These are phyloP conservation scores for Loris lydekkerianus DNA, from an alignment of 2,797 vertebrate species.

Conservation along the genomic window DNA sequence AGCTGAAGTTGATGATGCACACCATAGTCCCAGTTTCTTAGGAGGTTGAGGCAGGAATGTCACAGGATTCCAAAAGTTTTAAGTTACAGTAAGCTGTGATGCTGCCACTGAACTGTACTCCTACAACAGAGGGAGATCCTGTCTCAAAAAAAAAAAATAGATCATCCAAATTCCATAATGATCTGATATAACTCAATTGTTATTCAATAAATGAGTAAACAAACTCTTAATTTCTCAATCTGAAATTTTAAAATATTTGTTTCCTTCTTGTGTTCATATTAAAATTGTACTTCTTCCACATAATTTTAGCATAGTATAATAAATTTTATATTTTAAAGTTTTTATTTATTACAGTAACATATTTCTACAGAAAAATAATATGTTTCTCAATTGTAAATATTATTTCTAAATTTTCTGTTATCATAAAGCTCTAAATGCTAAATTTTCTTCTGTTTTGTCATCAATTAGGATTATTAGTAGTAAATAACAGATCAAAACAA, in stretches of 20 bases:
- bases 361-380: conserved; percentile 38
- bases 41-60: too few species aligned
- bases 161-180: background rate
- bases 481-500: conserved; percentile 1
- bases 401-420: conserved; percentile 16
- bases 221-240: conserved; percentile 28
- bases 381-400: background rate
- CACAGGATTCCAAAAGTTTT: too few species aligned
- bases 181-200: background rate
- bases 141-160: too few species aligned
- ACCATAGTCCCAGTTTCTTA: too few species aligned
- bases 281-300: background rate
- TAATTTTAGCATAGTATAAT: background rate
- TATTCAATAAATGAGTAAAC: background rate
- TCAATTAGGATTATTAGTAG: background rate
- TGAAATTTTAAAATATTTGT: background rate
- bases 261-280: conserved; percentile 5
- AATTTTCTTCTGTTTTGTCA: conserved; percentile 25
- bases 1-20: too few species aligned
- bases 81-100: too few species aligned
- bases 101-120: too few species aligned
- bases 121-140: too few species aligned
- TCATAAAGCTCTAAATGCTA: background rate
- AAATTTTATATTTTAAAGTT: conserved; percentile 31
- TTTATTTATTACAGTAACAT: conserved; percentile 14